A percentile compares a stretch with the other conserved stretches of the same genome.
These are phyloP conservation scores for Temnothorax rugatulus DNA, from an alignment of 2,888 invertebrate genomes.

Conservation along the genomic window DNA sequence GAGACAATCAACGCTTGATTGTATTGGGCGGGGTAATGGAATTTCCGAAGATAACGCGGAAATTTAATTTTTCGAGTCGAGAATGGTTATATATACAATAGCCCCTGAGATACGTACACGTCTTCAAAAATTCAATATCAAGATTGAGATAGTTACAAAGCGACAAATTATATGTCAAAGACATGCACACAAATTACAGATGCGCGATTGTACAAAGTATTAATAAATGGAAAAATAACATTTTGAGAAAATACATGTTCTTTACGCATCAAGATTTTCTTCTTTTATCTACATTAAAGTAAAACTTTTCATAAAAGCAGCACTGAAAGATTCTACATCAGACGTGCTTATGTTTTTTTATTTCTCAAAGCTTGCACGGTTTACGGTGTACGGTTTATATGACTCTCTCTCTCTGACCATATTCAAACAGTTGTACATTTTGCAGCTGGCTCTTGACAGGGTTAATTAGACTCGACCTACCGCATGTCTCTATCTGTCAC, in stretches of 20 bases:
- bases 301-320: background rate
- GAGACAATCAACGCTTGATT: conserved; percentile 42
- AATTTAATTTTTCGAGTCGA: conserved; percentile 36
- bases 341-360: background rate
- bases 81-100: background rate
- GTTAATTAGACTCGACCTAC: conserved; percentile 30
- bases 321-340: background rate
- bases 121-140: conserved; percentile 11
- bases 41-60: conserved; percentile 19
- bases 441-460: background rate
- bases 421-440: conserved; percentile 1
- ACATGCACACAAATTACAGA: background rate
- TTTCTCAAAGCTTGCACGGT: background rate
- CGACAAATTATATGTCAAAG: background rate
- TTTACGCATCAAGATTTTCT: background rate
- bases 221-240: background rate
- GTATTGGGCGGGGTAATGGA: conserved; percentile 36
- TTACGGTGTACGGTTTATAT: background rate
- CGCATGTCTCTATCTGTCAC: conserved; percentile 27
- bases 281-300: background rate
- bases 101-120: background rate
- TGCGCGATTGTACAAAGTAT: background rate
- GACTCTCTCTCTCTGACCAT: background rate
- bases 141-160: background rate
- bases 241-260: background rate